phyloP scores from a whole-genome alignment of 2,113 vertebrate genomes.

The Cebidichthys violaceus region DNA sequence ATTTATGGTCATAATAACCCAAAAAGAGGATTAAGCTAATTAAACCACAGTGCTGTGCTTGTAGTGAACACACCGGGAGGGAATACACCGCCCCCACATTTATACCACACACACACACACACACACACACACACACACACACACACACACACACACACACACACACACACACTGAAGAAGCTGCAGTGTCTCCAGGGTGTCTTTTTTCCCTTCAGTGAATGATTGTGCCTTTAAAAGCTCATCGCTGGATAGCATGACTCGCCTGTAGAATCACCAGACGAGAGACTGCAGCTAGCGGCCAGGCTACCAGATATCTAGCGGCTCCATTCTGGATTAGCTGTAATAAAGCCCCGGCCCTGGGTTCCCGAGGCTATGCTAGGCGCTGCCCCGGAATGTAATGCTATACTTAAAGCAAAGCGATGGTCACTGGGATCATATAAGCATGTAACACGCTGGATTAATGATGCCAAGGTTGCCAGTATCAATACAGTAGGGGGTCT shows the following conservation, averaged over 20 bases:
- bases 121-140: conserved; percentile 18
- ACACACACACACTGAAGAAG: conserved; percentile 6
- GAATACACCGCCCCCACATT: conserved; percentile 65
- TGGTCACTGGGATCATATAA: conserved; percentile 65
- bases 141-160: conserved; percentile 1
- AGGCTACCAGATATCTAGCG: conserved; percentile 34
- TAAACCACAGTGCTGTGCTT: conserved; percentile 74
- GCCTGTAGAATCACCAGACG: conserved; percentile 70
- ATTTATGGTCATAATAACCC: conserved; percentile 83
- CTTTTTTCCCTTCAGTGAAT: conserved; percentile 31
- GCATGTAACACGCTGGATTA: conserved; percentile 76
- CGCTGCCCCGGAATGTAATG: conserved; percentile 58
- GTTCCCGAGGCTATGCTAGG: conserved; percentile 43
- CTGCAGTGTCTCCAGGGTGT: conserved; percentile 64
- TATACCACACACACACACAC: conserved; percentile 43
- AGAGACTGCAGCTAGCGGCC: conserved; percentile 50
- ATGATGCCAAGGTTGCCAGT: conserved; percentile 68
- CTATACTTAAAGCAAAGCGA: conserved; percentile 48
- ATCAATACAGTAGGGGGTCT: conserved; percentile 58
- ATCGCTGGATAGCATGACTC: conserved; percentile 69
- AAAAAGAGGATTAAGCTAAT: conserved; percentile 84
- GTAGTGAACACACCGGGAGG: conserved; percentile 77
- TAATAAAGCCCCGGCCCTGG: conserved; percentile 48
- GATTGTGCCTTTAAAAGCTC: conserved; percentile 53
- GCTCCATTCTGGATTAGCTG: conserved; percentile 50